These are phyloP conservation scores for Stenolophus ochropezus DNA, from an alignment of 2,888 invertebrate genomes.

Conservation along the genomic window DNA sequence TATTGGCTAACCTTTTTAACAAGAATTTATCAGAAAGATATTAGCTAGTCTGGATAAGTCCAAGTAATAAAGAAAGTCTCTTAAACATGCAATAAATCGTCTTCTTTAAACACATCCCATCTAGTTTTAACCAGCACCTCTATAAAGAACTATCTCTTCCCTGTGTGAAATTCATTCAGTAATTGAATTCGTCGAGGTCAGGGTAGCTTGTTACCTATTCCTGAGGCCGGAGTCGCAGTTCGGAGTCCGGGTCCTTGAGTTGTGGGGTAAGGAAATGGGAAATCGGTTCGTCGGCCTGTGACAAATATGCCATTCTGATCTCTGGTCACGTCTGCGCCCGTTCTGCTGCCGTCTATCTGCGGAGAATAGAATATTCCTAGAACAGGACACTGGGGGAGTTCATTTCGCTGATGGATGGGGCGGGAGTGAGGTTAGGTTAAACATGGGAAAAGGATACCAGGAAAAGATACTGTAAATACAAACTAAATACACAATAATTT, in stretches of 20 bases:
- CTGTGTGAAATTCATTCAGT: conserved; percentile 12
- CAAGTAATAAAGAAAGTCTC: too few relatives aligned
- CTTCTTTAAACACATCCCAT: background rate
- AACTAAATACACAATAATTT: too few relatives aligned
- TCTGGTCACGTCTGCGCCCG: conserved; percentile 41
- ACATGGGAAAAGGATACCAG: too few relatives aligned
- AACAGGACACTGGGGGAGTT: background rate
- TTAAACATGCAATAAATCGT: background rate
- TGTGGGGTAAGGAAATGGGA: conserved; percentile 30
- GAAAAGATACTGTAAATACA: too few relatives aligned
- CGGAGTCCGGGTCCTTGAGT: background rate
- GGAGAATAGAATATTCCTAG: conserved; percentile 33
- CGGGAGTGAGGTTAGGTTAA: background rate
- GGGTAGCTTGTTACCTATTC: conserved; percentile 19
- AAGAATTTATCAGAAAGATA: too few relatives aligned
- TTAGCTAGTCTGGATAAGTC: too few relatives aligned
- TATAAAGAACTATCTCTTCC: background rate
- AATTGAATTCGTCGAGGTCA: conserved; percentile 35
- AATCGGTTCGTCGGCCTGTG: conserved; percentile 39
- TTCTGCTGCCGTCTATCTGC: background rate
- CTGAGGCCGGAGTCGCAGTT: background rate
- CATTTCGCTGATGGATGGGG: conserved; percentile 8
- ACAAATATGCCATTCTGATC: conserved; percentile 54
- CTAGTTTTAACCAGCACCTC: background rate
- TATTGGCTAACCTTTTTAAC: too few relatives aligned